These are phyloP conservation scores for Patella ulyssiponensis DNA, from an alignment of 2,888 invertebrate species.

Conservation along the genomic window DNA sequence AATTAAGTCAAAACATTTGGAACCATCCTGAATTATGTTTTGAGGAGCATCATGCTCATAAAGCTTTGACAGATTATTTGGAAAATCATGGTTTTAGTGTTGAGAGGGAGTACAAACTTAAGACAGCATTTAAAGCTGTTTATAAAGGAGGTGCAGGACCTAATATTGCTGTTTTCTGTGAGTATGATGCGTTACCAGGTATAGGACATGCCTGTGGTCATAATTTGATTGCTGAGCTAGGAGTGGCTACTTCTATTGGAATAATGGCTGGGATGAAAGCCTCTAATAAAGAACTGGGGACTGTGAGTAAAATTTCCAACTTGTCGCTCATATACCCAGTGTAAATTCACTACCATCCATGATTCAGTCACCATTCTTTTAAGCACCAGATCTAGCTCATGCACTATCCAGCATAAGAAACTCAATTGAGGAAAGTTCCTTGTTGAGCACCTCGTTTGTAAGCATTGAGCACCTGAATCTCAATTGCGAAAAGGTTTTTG, in stretches of 20 bases:
- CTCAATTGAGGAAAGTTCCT: no score
- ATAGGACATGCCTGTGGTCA: slow-evolving; percentile 72
- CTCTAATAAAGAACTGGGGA: slow-evolving; percentile 41
- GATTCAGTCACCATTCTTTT: no score
- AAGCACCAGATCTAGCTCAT: no score
- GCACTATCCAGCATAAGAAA: no score
- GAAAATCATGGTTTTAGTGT: slow-evolving; percentile 58
- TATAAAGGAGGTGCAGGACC: slow-evolving; percentile 38
- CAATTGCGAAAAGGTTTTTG: no score
- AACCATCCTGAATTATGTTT: slow-evolving; percentile 61
- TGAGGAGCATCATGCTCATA: slow-evolving; percentile 60
- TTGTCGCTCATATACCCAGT: no score
- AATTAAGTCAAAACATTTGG: slow-evolving; percentile 59
- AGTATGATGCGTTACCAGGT: slow-evolving; percentile 71
- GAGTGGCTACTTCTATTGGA: slow-evolving; percentile 65
- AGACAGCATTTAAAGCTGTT: slow-evolving; percentile 52
- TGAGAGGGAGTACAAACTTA: slow-evolving; percentile 46
- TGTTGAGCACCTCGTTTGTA: no score
- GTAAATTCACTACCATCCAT: no score
- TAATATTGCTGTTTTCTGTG: slow-evolving; percentile 66
- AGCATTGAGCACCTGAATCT: no score
- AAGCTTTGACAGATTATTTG: slow-evolving; percentile 51
- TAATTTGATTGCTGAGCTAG: slow-evolving; percentile 68
- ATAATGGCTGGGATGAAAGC: slow-evolving; percentile 58
- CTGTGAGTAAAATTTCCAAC: slow-evolving; percentile 34